These are phyloP conservation scores for Galleria mellonella DNA, from an alignment of 1,140 invertebrate species.

Conservation along the genomic window DNA sequence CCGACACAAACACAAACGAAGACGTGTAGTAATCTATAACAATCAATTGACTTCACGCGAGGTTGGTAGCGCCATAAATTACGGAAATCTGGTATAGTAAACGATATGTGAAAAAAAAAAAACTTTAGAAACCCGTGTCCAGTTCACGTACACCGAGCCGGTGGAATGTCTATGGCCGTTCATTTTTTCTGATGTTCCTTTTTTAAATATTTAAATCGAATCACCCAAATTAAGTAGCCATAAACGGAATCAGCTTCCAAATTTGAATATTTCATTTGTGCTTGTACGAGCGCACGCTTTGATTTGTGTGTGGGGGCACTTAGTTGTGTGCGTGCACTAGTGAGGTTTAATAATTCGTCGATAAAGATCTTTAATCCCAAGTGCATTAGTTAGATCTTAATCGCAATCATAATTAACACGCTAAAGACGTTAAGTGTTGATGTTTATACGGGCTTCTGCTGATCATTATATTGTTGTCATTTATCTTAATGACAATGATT, in stretches of 20 bases:
- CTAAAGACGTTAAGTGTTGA: neutral
- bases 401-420: neutral
- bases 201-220: constrained; percentile 71
- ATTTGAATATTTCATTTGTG: constrained; percentile 72
- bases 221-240: constrained; percentile 74
- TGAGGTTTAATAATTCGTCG: constrained; percentile 10
- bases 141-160: neutral
- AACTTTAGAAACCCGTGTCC: neutral
- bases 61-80: constrained; percentile 2
- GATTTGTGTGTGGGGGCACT: constrained; percentile 45
- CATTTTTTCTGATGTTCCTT: constrained; percentile 40
- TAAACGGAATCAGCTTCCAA: constrained; percentile 74
- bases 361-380: constrained; percentile 4
- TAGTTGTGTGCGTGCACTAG: constrained; percentile 9
- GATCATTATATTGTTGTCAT: neutral
- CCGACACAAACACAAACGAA: too few relatives aligned
- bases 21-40: neutral
- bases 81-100: constrained; percentile 1
- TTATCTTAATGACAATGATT: too few relatives aligned
- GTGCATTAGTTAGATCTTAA: neutral
- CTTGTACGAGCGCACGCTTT: constrained; percentile 50
- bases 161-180: constrained; percentile 54
- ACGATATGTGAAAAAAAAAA: neutral
- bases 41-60: constrained; percentile 1
- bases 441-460: neutral